Conservation (phyloP, 2,888 invertebrate genomes). For the Gymnoscelis rufifasciata region DNA sequence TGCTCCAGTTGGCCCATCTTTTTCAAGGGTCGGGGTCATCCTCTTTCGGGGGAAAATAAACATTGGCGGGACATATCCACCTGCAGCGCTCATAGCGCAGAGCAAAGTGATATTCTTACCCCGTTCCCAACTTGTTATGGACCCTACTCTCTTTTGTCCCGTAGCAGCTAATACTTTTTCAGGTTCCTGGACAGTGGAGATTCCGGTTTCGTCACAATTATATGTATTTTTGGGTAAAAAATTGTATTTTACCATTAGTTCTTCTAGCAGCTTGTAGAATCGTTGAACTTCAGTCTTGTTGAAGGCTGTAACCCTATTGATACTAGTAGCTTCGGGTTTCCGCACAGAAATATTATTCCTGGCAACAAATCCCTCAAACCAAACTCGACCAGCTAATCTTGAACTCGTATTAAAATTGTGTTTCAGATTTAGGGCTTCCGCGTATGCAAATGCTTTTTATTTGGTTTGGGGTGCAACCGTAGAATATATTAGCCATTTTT, state of each 20-base stretch:
- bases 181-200: conserved; percentile 50
- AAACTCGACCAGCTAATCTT: background rate
- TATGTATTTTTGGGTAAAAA: conserved; percentile 39
- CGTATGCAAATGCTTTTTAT: too few species aligned
- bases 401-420: too few species aligned
- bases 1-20: conserved; percentile 49
- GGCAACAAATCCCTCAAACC: too few species aligned
- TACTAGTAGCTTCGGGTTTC: too few species aligned
- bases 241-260: conserved; percentile 22
- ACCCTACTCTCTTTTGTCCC: conserved; percentile 53
- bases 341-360: too few species aligned
- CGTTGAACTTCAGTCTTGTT: too few species aligned
- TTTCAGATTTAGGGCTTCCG: too few species aligned
- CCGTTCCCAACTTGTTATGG: conserved; percentile 50
- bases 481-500: too few species aligned
- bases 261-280: too few species aligned
- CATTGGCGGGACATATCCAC: conserved; percentile 56
- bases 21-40: conserved; percentile 46
- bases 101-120: conserved; percentile 52
- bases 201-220: conserved; percentile 58
- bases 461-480: too few species aligned
- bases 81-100: conserved; percentile 52
- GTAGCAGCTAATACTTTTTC: conserved; percentile 48
- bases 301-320: too few species aligned
- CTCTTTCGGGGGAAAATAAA: conserved; percentile 59